phyloP scores from a whole-genome alignment of 2,797 vertebrate species.

The Chloroceryle inda region DNA sequence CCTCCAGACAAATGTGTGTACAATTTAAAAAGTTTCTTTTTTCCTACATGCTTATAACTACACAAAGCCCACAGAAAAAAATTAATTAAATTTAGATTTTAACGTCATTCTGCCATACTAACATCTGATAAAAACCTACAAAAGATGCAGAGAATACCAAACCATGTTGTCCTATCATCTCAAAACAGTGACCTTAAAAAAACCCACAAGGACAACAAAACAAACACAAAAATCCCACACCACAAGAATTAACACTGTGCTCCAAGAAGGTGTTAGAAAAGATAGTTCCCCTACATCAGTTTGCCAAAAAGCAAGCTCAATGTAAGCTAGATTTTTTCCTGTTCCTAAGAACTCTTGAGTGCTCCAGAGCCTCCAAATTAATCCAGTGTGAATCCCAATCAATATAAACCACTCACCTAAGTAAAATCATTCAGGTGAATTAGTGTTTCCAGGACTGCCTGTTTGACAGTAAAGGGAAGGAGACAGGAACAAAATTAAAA shows the following conservation, averaged over 20 bases:
- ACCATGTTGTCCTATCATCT: accelerated
- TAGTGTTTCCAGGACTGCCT: neutral
- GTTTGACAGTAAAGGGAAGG: neutral
- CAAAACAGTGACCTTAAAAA: neutral
- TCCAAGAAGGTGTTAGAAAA: neutral
- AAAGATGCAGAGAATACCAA: neutral
- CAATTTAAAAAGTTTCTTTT: neutral
- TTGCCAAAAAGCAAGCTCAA: neutral
- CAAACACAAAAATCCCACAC: neutral
- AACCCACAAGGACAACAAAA: no score
- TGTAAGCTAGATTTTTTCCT: neutral
- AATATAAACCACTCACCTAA: neutral
- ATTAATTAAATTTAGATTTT: neutral
- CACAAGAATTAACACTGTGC: neutral
- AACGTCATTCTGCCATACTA: neutral
- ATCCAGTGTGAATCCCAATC: constrained; percentile 1
- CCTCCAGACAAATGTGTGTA: neutral
- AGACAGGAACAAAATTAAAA: neutral
- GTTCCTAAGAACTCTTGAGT: neutral
- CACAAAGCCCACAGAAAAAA: neutral
- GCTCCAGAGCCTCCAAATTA: neutral
- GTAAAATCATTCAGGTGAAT: neutral
- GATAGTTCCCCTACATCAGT: neutral
- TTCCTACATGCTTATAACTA: neutral
- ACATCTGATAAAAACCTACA: accelerated